Conservation (phyloP, 2,888 invertebrate species). For the Dicyrtomina minuta region DNA sequence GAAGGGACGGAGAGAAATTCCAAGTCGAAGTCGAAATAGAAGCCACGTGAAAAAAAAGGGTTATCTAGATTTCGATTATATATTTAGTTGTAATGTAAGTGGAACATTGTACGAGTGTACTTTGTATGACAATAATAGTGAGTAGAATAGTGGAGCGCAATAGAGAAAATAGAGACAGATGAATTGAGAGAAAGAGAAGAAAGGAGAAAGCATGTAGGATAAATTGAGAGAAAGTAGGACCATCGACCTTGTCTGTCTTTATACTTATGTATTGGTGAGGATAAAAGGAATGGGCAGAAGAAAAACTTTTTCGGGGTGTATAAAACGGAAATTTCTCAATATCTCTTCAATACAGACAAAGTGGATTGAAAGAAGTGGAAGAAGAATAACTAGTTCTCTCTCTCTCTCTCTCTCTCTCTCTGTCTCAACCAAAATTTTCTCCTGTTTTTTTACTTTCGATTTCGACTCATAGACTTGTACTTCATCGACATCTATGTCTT, state of each 20-base stretch:
- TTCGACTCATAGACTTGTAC: neutral
- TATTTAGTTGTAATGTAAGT: neutral
- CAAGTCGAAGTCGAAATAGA: neutral
- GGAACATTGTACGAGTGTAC: neutral
- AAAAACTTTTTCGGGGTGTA: conserved; percentile 39
- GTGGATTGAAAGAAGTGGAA: conserved; percentile 37
- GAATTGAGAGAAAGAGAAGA: conserved; percentile 1
- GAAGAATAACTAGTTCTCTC: neutral
- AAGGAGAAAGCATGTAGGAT: neutral
- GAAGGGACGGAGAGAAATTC: no score
- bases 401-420: conserved; percentile 1
- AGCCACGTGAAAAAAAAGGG: conserved; percentile 17
- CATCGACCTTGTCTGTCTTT: neutral
- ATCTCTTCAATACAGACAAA: conserved; percentile 43
- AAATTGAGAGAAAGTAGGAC: conserved; percentile 1
- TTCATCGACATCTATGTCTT: neutral
- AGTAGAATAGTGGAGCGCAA: neutral
- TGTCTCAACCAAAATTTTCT: conserved; percentile 18
- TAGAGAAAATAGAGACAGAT: conserved; percentile 14
- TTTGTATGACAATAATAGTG: conserved; percentile 8
- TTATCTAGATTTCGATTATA: conserved; percentile 9
- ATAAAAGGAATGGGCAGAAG: conserved; percentile 24
- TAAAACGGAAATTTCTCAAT: conserved; percentile 43
- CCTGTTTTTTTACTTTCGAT: neutral
- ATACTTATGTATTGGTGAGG: conserved; percentile 5